These are phyloP conservation scores for Tubulanus polymorphus DNA, from an alignment of 2,888 invertebrate genomes.

Conservation along the genomic window DNA sequence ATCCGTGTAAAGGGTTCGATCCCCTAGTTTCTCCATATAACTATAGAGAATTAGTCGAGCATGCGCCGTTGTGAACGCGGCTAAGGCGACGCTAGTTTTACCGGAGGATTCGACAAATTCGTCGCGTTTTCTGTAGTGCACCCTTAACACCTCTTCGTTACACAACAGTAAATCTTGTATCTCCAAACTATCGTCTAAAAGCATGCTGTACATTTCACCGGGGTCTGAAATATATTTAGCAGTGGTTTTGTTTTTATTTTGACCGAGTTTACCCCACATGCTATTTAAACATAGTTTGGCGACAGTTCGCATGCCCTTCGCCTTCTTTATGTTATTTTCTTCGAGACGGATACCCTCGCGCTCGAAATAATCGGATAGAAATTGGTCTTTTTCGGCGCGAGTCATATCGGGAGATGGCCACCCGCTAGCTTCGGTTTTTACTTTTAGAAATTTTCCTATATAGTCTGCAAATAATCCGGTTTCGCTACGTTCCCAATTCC, in stretches of 20 bases:
- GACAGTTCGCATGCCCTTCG: slow-evolving; percentile 18
- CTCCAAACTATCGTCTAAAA: slow-evolving; percentile 7
- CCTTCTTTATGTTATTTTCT: slow-evolving; percentile 13
- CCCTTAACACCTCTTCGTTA: slow-evolving; percentile 7
- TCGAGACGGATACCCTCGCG: slow-evolving; percentile 20
- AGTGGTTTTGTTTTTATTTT: slow-evolving; percentile 8
- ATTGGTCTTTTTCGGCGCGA: slow-evolving; percentile 17
- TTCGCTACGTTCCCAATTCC: slow-evolving; percentile 29
- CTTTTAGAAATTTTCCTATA: slow-evolving; percentile 8
- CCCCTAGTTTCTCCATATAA: background rate
- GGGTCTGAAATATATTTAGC: slow-evolving; percentile 9
- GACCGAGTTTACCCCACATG: slow-evolving; percentile 25
- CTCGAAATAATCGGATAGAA: slow-evolving; percentile 11
- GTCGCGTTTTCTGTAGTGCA: background rate
- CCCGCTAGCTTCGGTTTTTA: slow-evolving; percentile 21
- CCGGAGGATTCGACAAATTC: background rate
- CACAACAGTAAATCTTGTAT: slow-evolving; percentile 2
- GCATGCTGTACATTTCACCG: background rate
- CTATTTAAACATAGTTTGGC: slow-evolving; percentile 19
- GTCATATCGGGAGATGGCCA: slow-evolving; percentile 16
- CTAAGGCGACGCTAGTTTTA: background rate
- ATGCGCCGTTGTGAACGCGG: background rate
- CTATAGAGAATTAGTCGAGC: background rate
- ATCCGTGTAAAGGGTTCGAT: slow-evolving; percentile 41
- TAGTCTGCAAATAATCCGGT: background rate